phyloP scores from a whole-genome alignment of 2,797 vertebrate species.

The Manis crassicaudata region DNA sequence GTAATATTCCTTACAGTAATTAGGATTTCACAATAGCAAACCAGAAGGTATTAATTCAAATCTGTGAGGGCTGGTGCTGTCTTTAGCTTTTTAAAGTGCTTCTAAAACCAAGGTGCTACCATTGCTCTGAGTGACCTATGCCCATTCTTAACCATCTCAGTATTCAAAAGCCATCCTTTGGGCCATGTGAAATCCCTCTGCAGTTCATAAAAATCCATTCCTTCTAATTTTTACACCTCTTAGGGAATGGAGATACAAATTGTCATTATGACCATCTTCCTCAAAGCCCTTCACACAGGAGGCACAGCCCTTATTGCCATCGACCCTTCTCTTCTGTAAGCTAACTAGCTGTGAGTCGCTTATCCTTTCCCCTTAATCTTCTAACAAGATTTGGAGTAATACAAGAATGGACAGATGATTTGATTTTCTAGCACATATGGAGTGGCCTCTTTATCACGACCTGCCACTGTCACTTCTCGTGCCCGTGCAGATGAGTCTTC shows the following conservation, averaged over 20 bases:
- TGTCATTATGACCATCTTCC: neutral
- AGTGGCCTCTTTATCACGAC: neutral
- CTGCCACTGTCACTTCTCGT: rapidly evolving
- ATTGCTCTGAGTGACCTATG: neutral
- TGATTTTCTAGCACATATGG: neutral
- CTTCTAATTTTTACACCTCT: neutral
- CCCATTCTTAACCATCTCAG: neutral
- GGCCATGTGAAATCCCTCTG: neutral
- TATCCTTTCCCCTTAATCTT: slow-evolving; percentile 16
- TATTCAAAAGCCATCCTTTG: neutral
- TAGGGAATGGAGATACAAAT: slow-evolving; percentile 1
- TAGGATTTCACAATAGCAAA: neutral
- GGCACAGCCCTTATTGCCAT: neutral
- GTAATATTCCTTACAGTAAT: neutral
- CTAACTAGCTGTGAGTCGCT: neutral
- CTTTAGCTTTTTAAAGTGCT: slow-evolving; percentile 22
- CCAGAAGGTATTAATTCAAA: neutral
- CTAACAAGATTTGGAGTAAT: slow-evolving; percentile 11
- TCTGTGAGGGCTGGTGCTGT: neutral
- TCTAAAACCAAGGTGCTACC: neutral
- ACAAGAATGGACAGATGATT: neutral
- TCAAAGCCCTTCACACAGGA: neutral
- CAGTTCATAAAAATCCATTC: neutral
- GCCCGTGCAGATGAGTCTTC: neutral
- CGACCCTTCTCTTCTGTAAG: neutral